phyloP scores from a whole-genome alignment of 2,888 invertebrate species.

The Timema cristinae region DNA sequence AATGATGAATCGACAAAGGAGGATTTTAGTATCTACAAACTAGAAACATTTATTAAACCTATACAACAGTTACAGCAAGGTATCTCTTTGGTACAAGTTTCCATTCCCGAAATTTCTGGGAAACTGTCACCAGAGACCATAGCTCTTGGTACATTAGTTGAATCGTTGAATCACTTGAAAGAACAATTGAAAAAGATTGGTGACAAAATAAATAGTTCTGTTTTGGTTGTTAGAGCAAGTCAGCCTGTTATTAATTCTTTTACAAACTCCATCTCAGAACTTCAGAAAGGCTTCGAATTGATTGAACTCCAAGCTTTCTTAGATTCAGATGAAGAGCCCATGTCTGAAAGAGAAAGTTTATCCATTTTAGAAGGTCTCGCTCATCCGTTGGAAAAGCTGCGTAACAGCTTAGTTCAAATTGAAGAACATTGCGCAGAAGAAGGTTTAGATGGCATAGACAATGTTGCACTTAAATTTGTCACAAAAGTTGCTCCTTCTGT shows the following conservation, averaged over 20 bases:
- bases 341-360: conserved; percentile 39
- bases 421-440: not conserved
- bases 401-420: not conserved
- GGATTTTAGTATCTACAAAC: not conserved
- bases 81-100: not conserved
- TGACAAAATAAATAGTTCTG: not conserved
- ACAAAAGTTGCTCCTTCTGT: not conserved
- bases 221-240: not conserved
- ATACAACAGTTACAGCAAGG: not conserved
- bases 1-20: too few species aligned
- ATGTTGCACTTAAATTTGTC: too few species aligned
- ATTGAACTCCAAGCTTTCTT: conserved; percentile 34
- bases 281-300: conserved; percentile 37
- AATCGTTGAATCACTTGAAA: not conserved
- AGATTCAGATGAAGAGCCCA: conserved; percentile 34
- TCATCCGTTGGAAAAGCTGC: conserved; percentile 47
- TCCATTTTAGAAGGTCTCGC: conserved; percentile 40
- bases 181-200: not conserved
- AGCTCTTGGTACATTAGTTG: not conserved
- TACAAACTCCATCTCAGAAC: not conserved
- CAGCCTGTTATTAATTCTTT: conserved; percentile 7
- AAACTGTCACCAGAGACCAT: conserved; percentile 8
- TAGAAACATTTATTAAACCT: not conserved
- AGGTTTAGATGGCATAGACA: not conserved
- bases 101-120: not conserved